phyloP scores from a whole-genome alignment of 2,797 vertebrate species.

The Ctenopoma kingsleyae region DNA sequence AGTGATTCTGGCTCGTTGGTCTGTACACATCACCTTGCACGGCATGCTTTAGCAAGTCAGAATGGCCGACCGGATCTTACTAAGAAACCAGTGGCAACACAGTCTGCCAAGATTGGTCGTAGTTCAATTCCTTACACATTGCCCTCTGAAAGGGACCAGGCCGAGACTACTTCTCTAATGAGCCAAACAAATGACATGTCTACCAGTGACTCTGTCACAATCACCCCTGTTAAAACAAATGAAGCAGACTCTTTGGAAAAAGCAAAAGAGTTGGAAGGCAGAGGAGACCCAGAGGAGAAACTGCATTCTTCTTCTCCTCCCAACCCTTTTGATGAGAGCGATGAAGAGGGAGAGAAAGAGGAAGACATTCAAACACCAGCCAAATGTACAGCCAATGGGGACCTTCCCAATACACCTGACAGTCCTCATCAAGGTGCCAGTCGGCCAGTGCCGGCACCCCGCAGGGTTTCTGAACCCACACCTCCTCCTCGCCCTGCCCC shows the following conservation, averaged over 20 bases:
- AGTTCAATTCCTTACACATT: conserved; percentile 46
- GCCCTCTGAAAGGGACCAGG: conserved; percentile 42
- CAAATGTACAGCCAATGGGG: conserved; percentile 51
- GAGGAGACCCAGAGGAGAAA: conserved; percentile 30
- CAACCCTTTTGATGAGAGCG: conserved; percentile 87
- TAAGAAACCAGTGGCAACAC: conserved; percentile 53
- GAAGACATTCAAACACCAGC: conserved; percentile 45
- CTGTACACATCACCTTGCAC: conserved; percentile 89
- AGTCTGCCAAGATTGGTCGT: conserved; percentile 49
- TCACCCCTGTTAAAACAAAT: conserved; percentile 16
- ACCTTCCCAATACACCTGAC: conserved; percentile 39
- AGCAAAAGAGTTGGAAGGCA: conserved; percentile 27
- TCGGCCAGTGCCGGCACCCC: conserved; percentile 83
- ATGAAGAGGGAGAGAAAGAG: conserved; percentile 60
- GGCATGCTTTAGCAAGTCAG: conserved; percentile 73
- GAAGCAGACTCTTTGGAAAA: conserved; percentile 43
- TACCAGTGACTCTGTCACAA: conserved; percentile 3
- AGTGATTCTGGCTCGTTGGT: conserved; percentile 88
- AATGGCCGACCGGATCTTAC: conserved; percentile 83
- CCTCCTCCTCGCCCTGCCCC: conserved; percentile 78
- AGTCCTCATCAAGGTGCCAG: conserved; percentile 30
- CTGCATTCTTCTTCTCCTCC: conserved; percentile 66
- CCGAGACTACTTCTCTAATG: conserved; percentile 35
- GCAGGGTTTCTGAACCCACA: conserved; percentile 69
- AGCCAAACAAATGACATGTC: conserved; percentile 13